Base-by-base conservation (phyloP, 2,888 invertebrate species). In the Pheosia tremula region DNA sequence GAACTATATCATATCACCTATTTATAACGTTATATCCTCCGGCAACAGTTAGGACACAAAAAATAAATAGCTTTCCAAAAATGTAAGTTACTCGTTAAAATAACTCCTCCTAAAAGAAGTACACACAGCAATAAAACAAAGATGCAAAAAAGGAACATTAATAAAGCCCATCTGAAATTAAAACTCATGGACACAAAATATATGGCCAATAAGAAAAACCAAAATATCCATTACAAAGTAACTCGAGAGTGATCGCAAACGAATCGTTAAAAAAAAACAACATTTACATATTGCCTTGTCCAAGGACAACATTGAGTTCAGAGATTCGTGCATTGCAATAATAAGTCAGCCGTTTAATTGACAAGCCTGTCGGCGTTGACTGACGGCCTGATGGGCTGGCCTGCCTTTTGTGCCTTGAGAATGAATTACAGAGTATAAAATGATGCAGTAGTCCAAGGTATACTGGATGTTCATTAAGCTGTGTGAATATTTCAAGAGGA, bases 301-400 rank as follows among this genome's bases (percentile, higher is more conserved):
- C 10, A 38, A 24, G 9, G 9, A 11, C 49, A 24, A 38, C 61
- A 58, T 49, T 54, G 57, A 61, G 58, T 57, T 47, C 43, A 11
- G n/a, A 10, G 38, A 0, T 9, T 52, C 49, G 49, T 47, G 57
- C 57, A 49, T 61, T 57, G 36, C 39, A 61, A 61, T 61, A 61
- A 61, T 61, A 61, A 61, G 57, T 49, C 58, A 24, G 41, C 36
- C 36, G 47, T 47, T 55, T 60, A 55, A 55, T 49, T 58, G 58
- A 52, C 53, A 58, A 58, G 58, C n/a, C 24, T 41, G 58, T 43
- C 43, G 52, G 43, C 38, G 50, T 24, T 9, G 53, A 54, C 38
- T 54, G 53, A 54, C 53, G 53, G 10, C 53, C 9, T 7, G 58
- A 38, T 58, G 58, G 50, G 8, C 37, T 13, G 39, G 38, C 50